Evolutionary conservation across 2,113 vertebrate species (phyloP).

Genomic region (Pluvialis apricaria): DNA sequence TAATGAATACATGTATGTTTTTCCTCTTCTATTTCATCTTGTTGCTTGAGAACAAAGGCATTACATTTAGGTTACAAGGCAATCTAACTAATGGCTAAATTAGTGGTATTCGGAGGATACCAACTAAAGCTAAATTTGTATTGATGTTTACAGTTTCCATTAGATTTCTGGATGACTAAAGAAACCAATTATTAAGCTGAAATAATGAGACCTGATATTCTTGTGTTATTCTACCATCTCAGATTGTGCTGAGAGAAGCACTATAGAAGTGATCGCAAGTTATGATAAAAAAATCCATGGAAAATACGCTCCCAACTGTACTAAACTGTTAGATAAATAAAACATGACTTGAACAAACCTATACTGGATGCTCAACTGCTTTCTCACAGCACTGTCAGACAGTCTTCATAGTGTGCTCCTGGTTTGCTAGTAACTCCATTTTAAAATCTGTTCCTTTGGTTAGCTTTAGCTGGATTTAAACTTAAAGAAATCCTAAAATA

Average conservation of each 20-base stretch:
- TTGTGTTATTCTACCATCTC: background rate
- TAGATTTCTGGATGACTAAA: constrained; percentile 38
- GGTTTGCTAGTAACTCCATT: background rate
- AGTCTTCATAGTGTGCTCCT: background rate
- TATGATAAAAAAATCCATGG: background rate
- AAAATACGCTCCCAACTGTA: background rate
- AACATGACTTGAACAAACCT: background rate
- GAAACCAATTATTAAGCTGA: constrained; percentile 24
- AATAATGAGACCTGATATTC: constrained; percentile 4
- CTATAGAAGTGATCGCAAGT: background rate
- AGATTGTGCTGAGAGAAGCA: background rate
- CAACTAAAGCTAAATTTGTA: constrained; percentile 33
- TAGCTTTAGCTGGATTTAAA: background rate
- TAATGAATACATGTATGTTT: background rate
- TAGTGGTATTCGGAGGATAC: constrained; percentile 7
- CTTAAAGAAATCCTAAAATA: background rate
- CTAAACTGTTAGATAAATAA: constrained; percentile 17
- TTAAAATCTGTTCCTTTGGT: background rate
- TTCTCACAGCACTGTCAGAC: background rate
- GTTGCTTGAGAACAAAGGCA: background rate
- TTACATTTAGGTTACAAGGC: background rate
- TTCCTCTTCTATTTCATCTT: background rate
- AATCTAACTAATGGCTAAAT: constrained; percentile 35
- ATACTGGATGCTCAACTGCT: background rate
- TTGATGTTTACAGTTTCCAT: constrained; percentile 47